A percentile compares a stretch with the other conserved stretches of the same genome.
Conservation (phyloP, 2,113 vertebrate species). For the Globicephala melas region DNA sequence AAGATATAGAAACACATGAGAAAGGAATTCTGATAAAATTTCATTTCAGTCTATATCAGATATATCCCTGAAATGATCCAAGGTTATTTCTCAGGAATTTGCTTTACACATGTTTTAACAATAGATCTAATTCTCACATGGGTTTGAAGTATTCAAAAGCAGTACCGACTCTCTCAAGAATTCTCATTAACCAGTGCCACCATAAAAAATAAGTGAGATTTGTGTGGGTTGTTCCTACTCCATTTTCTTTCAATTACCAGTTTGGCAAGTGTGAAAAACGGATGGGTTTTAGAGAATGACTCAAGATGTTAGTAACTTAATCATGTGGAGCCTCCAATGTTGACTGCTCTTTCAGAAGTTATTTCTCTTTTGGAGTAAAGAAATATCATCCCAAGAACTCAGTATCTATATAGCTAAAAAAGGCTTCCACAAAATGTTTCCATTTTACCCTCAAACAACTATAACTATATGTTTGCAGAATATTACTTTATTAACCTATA, state of each 20-base stretch:
- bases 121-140: constrained; percentile 10
- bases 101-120: neutral
- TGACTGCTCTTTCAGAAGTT: constrained; percentile 20
- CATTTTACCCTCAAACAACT: neutral
- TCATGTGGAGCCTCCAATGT: neutral
- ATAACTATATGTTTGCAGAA: neutral
- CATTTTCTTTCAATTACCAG: constrained; percentile 45
- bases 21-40: constrained; percentile 40
- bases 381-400: neutral
- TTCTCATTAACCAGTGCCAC: constrained; percentile 10
- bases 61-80: neutral
- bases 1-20: neutral
- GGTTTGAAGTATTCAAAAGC: neutral
- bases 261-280: constrained; percentile 49
- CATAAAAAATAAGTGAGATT: neutral
- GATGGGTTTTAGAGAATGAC: constrained; percentile 31
- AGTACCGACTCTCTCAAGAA: neutral
- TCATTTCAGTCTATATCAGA: neutral
- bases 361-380: neutral
- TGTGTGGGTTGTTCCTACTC: constrained; percentile 20
- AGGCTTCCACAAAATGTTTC: neutral
- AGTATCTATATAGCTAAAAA: neutral
- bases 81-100: constrained; percentile 4
- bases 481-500: neutral
- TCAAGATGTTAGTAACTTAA: constrained; percentile 24